phyloP scores from a whole-genome alignment of 2,797 vertebrate genomes.

The Scleropages formosus region DNA sequence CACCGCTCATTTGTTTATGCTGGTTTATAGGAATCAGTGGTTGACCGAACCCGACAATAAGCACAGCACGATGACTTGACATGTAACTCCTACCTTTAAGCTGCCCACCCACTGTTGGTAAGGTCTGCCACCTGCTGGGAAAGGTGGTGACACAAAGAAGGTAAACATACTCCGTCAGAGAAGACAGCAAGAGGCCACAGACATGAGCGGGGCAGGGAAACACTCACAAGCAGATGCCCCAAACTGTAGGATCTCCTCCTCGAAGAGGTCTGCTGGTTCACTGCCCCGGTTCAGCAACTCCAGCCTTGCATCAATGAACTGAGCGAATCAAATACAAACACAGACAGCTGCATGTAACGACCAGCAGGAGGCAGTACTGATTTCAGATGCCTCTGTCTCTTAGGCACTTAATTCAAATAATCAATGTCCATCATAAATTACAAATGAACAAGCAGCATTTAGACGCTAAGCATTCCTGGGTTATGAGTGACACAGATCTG shows the following conservation, averaged over 20 bases:
- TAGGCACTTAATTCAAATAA: too few species aligned
- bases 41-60: too few species aligned
- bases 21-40: too few species aligned
- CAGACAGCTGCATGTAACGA: not conserved
- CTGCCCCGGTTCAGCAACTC: slow-evolving; percentile 74
- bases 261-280: slow-evolving; percentile 80
- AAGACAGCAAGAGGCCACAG: too few species aligned
- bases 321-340: slow-evolving; percentile 2
- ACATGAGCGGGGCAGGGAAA: too few species aligned
- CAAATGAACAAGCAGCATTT: too few species aligned
- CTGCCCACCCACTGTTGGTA: slow-evolving; percentile 81
- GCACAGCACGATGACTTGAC: not conserved
- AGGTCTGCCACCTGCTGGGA: slow-evolving; percentile 66
- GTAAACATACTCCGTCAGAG: too few species aligned
- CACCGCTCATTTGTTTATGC: too few species aligned
- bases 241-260: slow-evolving; percentile 76
- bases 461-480: too few species aligned
- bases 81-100: slow-evolving; percentile 71
- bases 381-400: too few species aligned
- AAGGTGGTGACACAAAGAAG: slow-evolving; percentile 14
- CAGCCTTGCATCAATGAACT: slow-evolving; percentile 83
- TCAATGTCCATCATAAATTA: too few species aligned
- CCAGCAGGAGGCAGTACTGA: not conserved
- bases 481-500: too few species aligned
- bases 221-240: slow-evolving; percentile 64